These are phyloP conservation scores for Protaetia brevitarsis DNA, from an alignment of 1,140 invertebrate genomes.

Conservation along the genomic window DNA sequence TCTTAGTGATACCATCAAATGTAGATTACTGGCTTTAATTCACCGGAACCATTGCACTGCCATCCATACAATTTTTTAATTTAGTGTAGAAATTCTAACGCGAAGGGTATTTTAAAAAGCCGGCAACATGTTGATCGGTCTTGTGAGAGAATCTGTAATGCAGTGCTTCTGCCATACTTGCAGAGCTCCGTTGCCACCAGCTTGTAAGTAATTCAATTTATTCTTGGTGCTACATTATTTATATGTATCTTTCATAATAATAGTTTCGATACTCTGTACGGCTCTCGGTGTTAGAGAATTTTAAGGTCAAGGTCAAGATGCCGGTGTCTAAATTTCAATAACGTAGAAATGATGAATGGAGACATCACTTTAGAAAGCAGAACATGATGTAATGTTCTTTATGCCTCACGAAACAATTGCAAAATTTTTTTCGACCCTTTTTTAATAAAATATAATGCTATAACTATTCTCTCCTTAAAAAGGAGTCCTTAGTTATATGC, in stretches of 20 bases:
- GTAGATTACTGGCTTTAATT: neutral
- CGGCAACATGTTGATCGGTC: constrained; percentile 73
- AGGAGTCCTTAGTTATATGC: neutral
- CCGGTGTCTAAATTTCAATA: neutral
- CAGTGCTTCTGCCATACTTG: constrained; percentile 88
- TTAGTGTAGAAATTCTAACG: constrained; percentile 1
- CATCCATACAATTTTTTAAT: constrained; percentile 5
- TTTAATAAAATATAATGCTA: too few species aligned
- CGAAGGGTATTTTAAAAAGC: constrained; percentile 21
- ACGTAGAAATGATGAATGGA: neutral
- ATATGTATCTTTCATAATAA: neutral
- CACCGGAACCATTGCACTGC: constrained; percentile 5
- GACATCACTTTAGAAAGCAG: too few species aligned
- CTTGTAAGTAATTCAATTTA: constrained; percentile 59
- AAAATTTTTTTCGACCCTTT: too few species aligned
- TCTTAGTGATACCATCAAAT: neutral
- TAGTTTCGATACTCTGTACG: neutral
- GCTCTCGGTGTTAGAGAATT: neutral
- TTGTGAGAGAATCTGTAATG: constrained; percentile 81
- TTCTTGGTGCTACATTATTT: neutral
- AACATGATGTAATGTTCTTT: too few species aligned
- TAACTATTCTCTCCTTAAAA: neutral
- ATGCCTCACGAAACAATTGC: too few species aligned
- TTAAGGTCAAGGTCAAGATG: constrained; percentile 17
- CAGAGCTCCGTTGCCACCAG: constrained; percentile 70